Evolutionary conservation across 2,113 vertebrate species (phyloP).

Genomic region (Archocentrus centrarchus): DNA sequence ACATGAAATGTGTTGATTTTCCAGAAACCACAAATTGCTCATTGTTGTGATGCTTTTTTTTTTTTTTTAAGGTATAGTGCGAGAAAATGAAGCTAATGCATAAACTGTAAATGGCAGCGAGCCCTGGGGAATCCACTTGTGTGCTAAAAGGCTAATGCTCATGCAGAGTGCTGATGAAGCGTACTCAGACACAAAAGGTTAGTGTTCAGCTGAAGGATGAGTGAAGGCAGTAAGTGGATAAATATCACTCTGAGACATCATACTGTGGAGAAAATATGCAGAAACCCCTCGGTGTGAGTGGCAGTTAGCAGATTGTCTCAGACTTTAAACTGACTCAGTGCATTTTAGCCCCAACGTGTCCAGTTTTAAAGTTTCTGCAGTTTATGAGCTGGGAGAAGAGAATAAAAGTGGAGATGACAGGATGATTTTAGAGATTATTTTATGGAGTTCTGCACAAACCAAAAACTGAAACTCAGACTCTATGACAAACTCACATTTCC

Average conservation of each 20-base stretch:
- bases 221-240: background rate
- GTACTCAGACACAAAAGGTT: background rate
- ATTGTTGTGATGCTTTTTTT: background rate
- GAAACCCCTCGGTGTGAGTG: background rate
- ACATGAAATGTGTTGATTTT: background rate
- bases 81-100: background rate
- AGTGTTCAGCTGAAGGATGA: background rate
- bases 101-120: background rate
- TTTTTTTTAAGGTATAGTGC: fast-evolving
- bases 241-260: slow-evolving; percentile 13
- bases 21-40: background rate
- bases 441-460: background rate
- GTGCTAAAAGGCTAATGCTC: background rate
- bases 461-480: background rate
- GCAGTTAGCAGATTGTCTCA: background rate
- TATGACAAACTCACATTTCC: background rate
- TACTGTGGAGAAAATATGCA: background rate
- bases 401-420: background rate
- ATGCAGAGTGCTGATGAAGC: background rate
- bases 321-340: background rate
- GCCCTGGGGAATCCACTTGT: background rate
- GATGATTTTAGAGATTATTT: background rate
- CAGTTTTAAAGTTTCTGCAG: background rate
- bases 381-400: background rate
- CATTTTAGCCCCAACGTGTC: background rate